phyloP scores from a whole-genome alignment of 2,113 vertebrate genomes.

The Pteropus alecto region DNA sequence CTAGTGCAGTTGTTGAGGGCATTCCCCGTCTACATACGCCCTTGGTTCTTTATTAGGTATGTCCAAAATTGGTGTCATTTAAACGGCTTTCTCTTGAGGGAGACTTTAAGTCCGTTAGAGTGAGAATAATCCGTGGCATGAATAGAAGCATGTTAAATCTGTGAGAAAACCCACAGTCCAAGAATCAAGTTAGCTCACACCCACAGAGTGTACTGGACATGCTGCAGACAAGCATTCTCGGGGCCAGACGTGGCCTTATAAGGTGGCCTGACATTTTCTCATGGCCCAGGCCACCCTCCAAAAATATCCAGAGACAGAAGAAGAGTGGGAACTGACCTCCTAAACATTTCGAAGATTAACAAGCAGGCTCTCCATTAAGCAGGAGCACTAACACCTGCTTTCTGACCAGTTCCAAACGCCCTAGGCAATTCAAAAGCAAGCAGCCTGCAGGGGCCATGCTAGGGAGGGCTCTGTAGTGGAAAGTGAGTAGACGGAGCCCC shows the following conservation, averaged over 20 bases:
- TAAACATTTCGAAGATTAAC: slow-evolving; percentile 31
- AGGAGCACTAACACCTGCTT: slow-evolving; percentile 52
- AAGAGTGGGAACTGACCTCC: slow-evolving; percentile 66
- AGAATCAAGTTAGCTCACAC: slow-evolving; percentile 43
- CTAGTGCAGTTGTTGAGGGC: neutral
- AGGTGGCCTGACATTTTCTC: slow-evolving; percentile 78
- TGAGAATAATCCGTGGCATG: neutral
- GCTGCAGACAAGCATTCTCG: slow-evolving; percentile 57
- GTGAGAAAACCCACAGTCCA: slow-evolving; percentile 66
- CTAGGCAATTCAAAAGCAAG: neutral
- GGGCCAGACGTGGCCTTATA: slow-evolving; percentile 74
- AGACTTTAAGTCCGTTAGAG: neutral
- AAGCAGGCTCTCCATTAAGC: neutral
- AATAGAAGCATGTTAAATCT: slow-evolving; percentile 25
- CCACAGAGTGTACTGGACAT: slow-evolving; percentile 39
- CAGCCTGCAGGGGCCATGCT: accelerated
- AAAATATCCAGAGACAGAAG: slow-evolving; percentile 74
- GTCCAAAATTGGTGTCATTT: neutral
- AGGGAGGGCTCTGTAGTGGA: neutral
- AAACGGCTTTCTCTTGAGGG: neutral
- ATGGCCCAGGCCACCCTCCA: slow-evolving; percentile 70
- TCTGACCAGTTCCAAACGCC: neutral
- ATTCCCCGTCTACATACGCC: neutral
- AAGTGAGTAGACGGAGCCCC: neutral
- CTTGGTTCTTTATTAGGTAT: neutral